Conservation (phyloP, 2,113 vertebrate genomes). For the Callionymus lyra region DNA sequence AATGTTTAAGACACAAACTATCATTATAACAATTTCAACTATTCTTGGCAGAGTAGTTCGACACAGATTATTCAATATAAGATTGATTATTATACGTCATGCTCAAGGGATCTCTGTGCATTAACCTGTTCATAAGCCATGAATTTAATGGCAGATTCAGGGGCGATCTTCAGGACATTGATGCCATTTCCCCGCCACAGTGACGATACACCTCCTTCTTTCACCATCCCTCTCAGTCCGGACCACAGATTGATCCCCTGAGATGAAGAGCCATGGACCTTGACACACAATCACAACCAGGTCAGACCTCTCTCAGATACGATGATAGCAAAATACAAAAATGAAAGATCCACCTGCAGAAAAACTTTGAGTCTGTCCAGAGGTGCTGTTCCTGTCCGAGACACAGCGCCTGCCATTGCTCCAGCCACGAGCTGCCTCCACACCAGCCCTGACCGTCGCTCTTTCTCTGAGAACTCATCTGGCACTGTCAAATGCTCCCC, state of each 20-base stretch:
- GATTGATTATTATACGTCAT: background rate
- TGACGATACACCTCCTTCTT: constrained; percentile 79
- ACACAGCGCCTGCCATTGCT: constrained; percentile 82
- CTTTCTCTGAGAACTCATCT: constrained; percentile 85
- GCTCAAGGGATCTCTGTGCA: background rate
- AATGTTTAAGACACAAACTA: background rate
- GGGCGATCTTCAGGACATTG: constrained; percentile 81
- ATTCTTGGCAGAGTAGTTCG: background rate
- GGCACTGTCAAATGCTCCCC: constrained; percentile 86
- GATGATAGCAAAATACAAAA: background rate
- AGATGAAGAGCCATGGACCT: constrained; percentile 77
- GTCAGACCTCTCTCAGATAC: no score
- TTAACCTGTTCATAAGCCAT: constrained; percentile 92
- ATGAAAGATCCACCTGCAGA: constrained; percentile 74
- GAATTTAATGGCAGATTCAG: constrained; percentile 91
- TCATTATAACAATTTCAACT: background rate
- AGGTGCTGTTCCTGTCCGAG: constrained; percentile 87
- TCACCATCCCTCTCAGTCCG: constrained; percentile 76
- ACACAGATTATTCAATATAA: background rate
- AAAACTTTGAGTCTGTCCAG: constrained; percentile 88
- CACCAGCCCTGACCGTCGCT: constrained; percentile 78
- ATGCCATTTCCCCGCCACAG: constrained; percentile 62
- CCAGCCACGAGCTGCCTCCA: constrained; percentile 86
- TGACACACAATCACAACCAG: constrained; percentile 7
- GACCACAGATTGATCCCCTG: constrained; percentile 72